phyloP scores from a whole-genome alignment of 53 echinoderm and acorn worm species.

The Hippasteria phrygiana region DNA sequence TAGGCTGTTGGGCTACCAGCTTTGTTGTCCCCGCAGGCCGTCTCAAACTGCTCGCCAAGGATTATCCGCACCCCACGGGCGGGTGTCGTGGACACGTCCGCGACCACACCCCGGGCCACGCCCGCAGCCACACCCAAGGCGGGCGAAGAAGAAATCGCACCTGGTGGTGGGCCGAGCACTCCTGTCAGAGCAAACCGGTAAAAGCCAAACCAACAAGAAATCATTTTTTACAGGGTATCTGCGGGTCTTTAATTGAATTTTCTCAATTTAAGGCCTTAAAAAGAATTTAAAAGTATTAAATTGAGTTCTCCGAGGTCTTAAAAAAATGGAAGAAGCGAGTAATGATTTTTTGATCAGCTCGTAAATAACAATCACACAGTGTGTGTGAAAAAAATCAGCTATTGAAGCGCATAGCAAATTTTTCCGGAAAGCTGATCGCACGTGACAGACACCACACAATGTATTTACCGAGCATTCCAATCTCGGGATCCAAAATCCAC shows the following conservation, averaged over 20 bases:
- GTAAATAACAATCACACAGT: too few relatives aligned
- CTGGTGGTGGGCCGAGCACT: conserved; percentile 18
- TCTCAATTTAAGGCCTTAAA: too few relatives aligned
- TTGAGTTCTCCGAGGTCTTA: too few relatives aligned
- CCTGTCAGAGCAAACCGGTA: conserved; percentile 37
- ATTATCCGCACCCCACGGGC: conserved; percentile 62
- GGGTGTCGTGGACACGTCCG: neutral
- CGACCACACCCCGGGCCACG: conserved; percentile 29
- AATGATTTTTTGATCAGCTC: too few relatives aligned
- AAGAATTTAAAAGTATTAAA: too few relatives aligned
- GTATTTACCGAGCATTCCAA: too few relatives aligned
- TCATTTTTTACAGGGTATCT: neutral
- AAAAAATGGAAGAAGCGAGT: too few relatives aligned
- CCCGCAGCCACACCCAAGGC: conserved; percentile 7
- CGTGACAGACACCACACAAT: too few relatives aligned
- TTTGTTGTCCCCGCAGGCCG: conserved; percentile 71
- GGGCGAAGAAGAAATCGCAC: neutral
- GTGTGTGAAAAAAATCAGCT: too few relatives aligned
- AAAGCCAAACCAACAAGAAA: neutral
- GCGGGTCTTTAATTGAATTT: neutral
- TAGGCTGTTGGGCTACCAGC: conserved; percentile 3
- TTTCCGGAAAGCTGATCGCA: too few relatives aligned
- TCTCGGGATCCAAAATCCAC: too few relatives aligned
- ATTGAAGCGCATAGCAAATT: too few relatives aligned
- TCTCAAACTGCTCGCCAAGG: conserved; percentile 73